phyloP scores from a whole-genome alignment of 2,797 vertebrate genomes.

The Sciurus vulgaris region DNA sequence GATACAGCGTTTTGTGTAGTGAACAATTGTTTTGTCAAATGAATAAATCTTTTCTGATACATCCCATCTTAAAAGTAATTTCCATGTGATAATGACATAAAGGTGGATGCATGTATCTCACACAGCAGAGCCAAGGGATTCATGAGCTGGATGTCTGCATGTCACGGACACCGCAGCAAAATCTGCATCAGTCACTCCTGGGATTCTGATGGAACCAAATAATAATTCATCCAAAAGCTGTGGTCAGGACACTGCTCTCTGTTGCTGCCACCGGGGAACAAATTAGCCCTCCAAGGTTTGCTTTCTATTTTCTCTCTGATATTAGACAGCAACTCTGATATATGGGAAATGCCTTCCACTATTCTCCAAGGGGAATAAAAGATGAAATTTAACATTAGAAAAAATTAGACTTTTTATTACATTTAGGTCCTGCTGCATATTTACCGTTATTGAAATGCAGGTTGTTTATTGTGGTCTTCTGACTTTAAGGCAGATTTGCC shows the following conservation, averaged over 20 bases:
- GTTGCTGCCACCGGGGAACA: background rate
- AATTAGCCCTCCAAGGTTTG: background rate
- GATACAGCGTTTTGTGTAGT: background rate
- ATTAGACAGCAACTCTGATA: background rate
- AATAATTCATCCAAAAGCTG: background rate
- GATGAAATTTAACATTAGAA: constrained; percentile 5
- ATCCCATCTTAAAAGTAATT: background rate
- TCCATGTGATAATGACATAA: background rate
- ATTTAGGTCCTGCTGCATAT: background rate
- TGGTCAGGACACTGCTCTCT: background rate
- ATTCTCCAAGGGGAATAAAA: background rate
- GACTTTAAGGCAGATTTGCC: background rate
- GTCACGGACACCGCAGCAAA: background rate
- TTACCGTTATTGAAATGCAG: constrained; percentile 19
- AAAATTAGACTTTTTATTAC: background rate
- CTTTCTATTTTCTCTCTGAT: background rate
- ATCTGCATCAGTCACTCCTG: too few relatives aligned
- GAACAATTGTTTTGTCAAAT: background rate
- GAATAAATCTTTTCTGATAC: background rate
- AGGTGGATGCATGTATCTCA: background rate
- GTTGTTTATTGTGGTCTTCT: background rate
- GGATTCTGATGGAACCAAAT: background rate
- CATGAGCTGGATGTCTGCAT: background rate
- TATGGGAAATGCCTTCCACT: background rate
- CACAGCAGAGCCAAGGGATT: background rate